phyloP scores from a whole-genome alignment of 2,888 invertebrate genomes.

The Drosophila paramelanica region DNA sequence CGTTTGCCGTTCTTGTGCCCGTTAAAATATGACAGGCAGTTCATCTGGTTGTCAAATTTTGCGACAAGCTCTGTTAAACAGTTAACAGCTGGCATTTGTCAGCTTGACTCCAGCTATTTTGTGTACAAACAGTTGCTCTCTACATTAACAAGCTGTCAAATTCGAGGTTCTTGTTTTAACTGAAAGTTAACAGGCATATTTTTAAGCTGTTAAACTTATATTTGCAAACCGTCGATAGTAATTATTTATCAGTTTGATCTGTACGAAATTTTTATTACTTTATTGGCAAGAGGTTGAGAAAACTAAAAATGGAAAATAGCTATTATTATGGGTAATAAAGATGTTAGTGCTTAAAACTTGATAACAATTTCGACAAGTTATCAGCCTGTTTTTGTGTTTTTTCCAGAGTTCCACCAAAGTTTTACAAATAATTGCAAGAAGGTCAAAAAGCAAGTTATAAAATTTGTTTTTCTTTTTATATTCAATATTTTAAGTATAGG shows the following conservation, averaged over 20 bases:
- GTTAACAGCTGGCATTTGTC: not conserved
- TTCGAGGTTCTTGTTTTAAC: not conserved
- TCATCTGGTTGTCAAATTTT: not conserved
- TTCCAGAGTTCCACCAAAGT: no score
- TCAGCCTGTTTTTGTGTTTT: no score
- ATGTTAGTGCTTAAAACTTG: no score
- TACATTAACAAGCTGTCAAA: no score
- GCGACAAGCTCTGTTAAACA: no score
- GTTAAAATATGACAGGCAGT: not conserved
- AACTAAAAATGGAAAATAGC: no score
- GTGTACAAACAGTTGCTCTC: not conserved
- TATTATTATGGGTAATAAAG: not conserved
- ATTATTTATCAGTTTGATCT: no score
- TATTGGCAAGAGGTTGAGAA: not conserved
- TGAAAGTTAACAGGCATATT: not conserved
- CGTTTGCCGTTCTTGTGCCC: not conserved
- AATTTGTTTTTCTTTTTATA: no score
- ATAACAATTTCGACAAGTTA: no score
- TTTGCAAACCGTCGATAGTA: not conserved
- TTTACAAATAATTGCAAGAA: no score
- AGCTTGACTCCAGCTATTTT: not conserved
- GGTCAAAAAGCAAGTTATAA: no score
- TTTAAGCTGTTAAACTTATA: not conserved
- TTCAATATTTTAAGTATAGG: no score
- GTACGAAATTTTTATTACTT: not conserved